Evolutionary conservation across 2,113 vertebrate species (phyloP).

Genomic region (Cichladusa arquata): DNA sequence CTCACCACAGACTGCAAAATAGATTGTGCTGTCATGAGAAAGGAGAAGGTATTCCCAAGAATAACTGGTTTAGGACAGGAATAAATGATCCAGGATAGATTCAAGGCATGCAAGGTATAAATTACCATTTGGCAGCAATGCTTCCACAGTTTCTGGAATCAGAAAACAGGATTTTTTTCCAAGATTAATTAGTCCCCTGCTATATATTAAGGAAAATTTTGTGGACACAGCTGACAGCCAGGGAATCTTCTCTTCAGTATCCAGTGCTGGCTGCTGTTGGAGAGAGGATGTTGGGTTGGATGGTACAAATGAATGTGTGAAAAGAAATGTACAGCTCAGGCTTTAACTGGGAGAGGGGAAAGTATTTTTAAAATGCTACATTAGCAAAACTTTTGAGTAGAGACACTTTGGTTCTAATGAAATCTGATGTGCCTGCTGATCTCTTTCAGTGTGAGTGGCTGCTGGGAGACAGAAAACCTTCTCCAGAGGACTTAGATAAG

Average conservation of each 20-base stretch:
- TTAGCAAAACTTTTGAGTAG: neutral
- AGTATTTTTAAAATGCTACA: neutral
- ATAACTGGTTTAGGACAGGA: neutral
- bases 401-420: neutral
- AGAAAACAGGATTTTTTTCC: neutral
- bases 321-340: neutral
- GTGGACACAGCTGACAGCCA: neutral
- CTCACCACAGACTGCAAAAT: neutral
- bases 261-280: neutral
- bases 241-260: neutral
- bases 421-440: neutral
- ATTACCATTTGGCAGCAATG: neutral
- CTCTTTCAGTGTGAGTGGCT: constrained; percentile 92
- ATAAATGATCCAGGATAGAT: neutral
- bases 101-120: neutral
- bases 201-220: neutral
- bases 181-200: neutral
- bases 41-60: neutral
- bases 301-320: neutral
- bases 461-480: constrained; percentile 94
- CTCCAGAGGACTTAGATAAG: constrained; percentile 93
- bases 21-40: neutral
- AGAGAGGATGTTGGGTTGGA: neutral
- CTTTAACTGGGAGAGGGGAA: neutral
- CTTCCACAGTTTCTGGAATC: neutral